These are phyloP conservation scores for Heliconius himera DNA, from an alignment of 1,140 invertebrate genomes.

Conservation along the genomic window DNA sequence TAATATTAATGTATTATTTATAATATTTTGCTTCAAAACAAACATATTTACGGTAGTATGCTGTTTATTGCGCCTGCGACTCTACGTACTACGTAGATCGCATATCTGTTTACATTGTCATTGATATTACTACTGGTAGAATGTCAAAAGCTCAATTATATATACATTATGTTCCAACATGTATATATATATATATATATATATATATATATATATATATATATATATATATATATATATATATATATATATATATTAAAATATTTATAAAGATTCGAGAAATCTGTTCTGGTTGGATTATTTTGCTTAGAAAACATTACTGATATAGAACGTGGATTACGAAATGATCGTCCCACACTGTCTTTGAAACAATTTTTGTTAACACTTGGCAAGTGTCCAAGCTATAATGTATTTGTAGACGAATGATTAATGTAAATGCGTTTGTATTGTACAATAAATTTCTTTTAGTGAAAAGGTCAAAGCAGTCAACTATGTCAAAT, in stretches of 20 bases:
- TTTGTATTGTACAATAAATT: background rate
- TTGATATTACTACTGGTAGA: background rate
- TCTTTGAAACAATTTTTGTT: conserved; percentile 10
- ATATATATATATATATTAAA: background rate
- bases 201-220: background rate
- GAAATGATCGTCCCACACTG: conserved; percentile 14
- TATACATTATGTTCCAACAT: too few species aligned
- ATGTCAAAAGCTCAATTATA: conserved; percentile 15
- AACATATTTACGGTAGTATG: conserved; percentile 11
- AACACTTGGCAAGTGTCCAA: conserved; percentile 19
- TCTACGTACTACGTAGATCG: background rate
- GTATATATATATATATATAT: background rate
- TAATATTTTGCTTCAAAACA: background rate
- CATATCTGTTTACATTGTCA: conserved; percentile 8
- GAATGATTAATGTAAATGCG: background rate
- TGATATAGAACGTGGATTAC: conserved; percentile 1
- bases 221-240: background rate
- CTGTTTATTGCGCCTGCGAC: background rate
- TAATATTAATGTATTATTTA: conserved; percentile 4
- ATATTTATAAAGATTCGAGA: background rate
- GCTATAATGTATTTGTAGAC: conserved; percentile 9
- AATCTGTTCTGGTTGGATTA: background rate
- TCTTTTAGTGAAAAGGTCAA: conserved; percentile 10
- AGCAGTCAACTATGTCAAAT: background rate
- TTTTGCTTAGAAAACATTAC: background rate